phyloP scores from a whole-genome alignment of 1,140 invertebrate species.

The Phocides pigmalion region DNA sequence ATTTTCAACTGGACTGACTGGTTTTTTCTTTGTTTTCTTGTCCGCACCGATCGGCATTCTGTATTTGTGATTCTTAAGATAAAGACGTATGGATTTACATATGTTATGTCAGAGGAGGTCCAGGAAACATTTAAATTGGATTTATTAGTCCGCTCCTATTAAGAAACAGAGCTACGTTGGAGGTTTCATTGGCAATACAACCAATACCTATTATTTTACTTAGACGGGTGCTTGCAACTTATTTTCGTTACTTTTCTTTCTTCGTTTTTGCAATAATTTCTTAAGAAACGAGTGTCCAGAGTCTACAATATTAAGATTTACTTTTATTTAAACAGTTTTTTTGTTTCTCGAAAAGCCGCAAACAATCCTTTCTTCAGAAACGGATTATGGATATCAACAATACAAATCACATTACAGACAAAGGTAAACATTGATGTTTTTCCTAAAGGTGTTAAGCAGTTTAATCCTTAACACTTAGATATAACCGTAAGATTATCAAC shows the following conservation, averaged over 20 bases:
- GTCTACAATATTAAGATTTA: background rate
- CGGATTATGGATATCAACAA: slow-evolving; percentile 66
- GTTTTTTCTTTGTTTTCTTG: slow-evolving; percentile 56
- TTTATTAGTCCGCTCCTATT: slow-evolving; percentile 75
- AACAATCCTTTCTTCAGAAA: slow-evolving; percentile 63
- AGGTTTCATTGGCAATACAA: slow-evolving; percentile 40
- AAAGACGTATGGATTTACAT: slow-evolving; percentile 82
- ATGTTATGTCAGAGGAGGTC: slow-evolving; percentile 78
- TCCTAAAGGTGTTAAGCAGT: slow-evolving; percentile 52
- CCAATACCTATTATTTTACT: background rate
- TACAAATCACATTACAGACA: slow-evolving; percentile 72
- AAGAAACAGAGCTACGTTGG: slow-evolving; percentile 64
- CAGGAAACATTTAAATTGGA: slow-evolving; percentile 77
- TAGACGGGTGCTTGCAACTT: background rate
- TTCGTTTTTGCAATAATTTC: too few relatives aligned
- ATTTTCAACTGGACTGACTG: slow-evolving; percentile 63
- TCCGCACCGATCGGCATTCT: slow-evolving; percentile 63
- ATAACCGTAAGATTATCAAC: slow-evolving; percentile 48
- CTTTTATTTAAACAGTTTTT: background rate
- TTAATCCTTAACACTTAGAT: slow-evolving; percentile 47
- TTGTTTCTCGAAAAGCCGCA: slow-evolving; percentile 14
- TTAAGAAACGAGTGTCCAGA: too few relatives aligned
- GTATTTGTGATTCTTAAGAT: slow-evolving; percentile 79
- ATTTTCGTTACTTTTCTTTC: too few relatives aligned
- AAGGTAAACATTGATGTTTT: slow-evolving; percentile 58